Base-by-base conservation (phyloP, 2,888 invertebrate species). In the Eurytoma adleriae region DNA sequence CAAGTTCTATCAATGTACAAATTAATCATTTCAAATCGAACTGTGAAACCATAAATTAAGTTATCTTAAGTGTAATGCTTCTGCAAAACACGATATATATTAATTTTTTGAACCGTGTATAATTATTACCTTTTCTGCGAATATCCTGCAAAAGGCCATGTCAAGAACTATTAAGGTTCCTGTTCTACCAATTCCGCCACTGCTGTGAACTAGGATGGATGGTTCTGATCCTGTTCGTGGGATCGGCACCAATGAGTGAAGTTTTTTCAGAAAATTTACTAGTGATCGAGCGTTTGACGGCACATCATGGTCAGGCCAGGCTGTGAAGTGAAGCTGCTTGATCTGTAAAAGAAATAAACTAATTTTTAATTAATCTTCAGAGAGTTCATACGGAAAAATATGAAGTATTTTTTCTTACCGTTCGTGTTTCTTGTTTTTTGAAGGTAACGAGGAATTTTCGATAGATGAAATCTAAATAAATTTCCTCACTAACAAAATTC, bases 131-230 rank as follows among this genome's bases (percentile, higher is more conserved):
- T 90, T 89, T 83, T 92, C 91, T 14, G 88, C 86, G 0, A 90
- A 90, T 2, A 91, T 91, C 89, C 91, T 91, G 73, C 92, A 90
- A 59, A 93, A 86, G 82, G 92, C 91, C 73, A 92, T 91, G 84
- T 94, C 93, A 81, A 93, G 92, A n/a, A 93, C 89, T 73, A 94
- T 92, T 30, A 94, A 91, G 0, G 93, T 93, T 12, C 94, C 94
- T 10, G 94, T 94, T 82, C 93, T 90, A 2, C 94, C 94, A 24
- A 93, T 93, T 3, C 94, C 94, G 78, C 93, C 93, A 87, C 93
- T 93, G 89, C 93, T 93, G 85, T 93, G 94, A 0, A 93, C 91
- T 3, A 93, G 88, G 4, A 92, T 88, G 0, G 93, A 92, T 30
- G 91, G 90, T 13, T 86, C 81, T 40, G 86, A 89, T 18, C 88